Conservation (phyloP, 2,113 vertebrate genomes). For the Telmatochromis sp. region DNA sequence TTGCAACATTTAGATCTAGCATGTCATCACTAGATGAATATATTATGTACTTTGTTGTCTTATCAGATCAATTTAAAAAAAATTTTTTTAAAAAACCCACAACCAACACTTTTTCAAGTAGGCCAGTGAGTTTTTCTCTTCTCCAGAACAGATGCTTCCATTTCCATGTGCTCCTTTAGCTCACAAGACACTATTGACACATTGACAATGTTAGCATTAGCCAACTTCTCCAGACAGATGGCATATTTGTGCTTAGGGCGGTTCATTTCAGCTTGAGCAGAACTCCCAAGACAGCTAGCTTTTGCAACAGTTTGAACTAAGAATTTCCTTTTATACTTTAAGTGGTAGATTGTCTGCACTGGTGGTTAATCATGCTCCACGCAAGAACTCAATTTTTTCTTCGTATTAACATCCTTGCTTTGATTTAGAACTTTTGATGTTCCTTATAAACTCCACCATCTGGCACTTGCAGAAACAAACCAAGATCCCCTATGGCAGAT, state of each 20-base stretch:
- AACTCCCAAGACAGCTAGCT: not conserved
- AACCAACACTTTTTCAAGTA: not conserved
- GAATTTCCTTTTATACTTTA: not conserved
- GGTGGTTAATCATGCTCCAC: not conserved
- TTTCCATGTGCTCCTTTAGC: not conserved
- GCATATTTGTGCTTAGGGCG: not conserved
- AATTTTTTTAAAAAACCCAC: fast-evolving
- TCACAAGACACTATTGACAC: not conserved
- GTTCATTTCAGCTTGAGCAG: not conserved
- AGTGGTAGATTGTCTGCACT: not conserved
- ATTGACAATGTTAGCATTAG: not conserved
- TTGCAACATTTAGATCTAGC: not conserved
- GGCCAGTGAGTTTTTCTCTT: not conserved
- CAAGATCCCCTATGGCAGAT: not conserved
- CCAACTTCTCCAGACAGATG: not conserved
- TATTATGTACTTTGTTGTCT: fast-evolving
- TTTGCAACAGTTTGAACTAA: not conserved
- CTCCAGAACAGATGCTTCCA: not conserved
- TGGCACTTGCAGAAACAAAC: not conserved
- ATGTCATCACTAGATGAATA: not conserved
- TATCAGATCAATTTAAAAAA: fast-evolving
- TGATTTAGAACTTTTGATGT: not conserved
- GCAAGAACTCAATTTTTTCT: not conserved
- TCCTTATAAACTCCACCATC: not conserved
- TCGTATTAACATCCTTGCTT: not conserved